Evolutionary conservation across 2,888 invertebrate genomes (phyloP), one percentile per base, ranked within the genome.

Genomic region (Idaea dimidiata): DNA sequence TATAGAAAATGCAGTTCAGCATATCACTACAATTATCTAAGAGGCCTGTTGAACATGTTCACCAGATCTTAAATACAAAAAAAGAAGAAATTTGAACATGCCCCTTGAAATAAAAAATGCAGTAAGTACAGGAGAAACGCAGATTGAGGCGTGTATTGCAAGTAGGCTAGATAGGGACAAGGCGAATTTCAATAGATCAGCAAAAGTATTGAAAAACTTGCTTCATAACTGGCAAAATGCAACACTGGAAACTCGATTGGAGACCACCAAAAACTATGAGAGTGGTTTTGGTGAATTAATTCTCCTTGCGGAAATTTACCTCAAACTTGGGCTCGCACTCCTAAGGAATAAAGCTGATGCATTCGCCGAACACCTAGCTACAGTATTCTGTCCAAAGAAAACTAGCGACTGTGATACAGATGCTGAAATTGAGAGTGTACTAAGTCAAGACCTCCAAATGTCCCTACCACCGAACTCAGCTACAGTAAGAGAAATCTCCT

Each of bases 111-210:
- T 62, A 18, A 62, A 61, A 56, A 24, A 17, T 1, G 16, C 8
- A n/a, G n/a, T n/a, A n/a, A 1, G 10, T 71, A 1, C 24, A 57
- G 0, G 63, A 71, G 54, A 69, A 66, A 18, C 53, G 67, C 7
- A 62, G 67, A 14, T 58, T 69, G 10, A 53, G 71, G 0, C 54
- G 70, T 31, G 55, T 70, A 6, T 71, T 71, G 68, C 71, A 57
- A 54, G 54, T 16, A 59, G 71, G 43, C 59, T 57, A 10, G 6
- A 14, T 1, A 1, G 6, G 10, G 62, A 68, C 43, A 63, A 63
- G 17, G 55, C 60, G 0, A 54, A 54, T 7, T 54, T 54, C 16
- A 54, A 54, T 16, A 54, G 54, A 54, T 5, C 6, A 5, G 54
- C 16, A 7, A 5, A 5, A 7, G 14, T 7, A n/a, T 14, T 54